Conservation (phyloP, 2,888 invertebrate genomes). For the Chouioia cunea region DNA sequence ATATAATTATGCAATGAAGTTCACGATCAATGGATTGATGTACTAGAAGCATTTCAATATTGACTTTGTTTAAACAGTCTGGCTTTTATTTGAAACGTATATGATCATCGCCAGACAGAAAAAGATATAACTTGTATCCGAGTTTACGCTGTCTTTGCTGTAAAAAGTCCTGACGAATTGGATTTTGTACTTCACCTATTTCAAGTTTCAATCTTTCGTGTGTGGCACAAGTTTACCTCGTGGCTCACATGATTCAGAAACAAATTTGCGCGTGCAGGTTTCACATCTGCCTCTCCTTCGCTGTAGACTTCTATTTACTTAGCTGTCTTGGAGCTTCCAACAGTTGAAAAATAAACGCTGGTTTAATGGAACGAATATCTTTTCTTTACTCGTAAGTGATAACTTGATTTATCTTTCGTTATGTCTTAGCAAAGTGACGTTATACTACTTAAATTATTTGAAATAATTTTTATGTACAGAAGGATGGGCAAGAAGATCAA, state of each 20-base stretch:
- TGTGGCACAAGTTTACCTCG: not conserved
- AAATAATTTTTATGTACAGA: too few species aligned
- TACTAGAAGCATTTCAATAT: too few species aligned
- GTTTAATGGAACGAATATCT: not conserved
- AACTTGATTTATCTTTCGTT: too few species aligned
- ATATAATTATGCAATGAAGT: too few species aligned
- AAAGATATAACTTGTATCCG: conserved; percentile 55
- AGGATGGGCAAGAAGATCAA: too few species aligned
- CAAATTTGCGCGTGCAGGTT: conserved; percentile 23
- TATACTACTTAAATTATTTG: too few species aligned
- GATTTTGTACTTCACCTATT: conserved; percentile 54
- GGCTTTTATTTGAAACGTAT: too few species aligned
- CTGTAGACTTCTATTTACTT: conserved; percentile 18
- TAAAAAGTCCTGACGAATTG: conserved; percentile 47
- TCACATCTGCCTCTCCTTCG: conserved; percentile 7
- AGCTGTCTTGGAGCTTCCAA: conserved; percentile 22
- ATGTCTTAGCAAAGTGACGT: too few species aligned
- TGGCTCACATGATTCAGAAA: not conserved
- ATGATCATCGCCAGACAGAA: conserved; percentile 39
- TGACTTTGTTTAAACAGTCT: too few species aligned
- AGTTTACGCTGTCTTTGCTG: conserved; percentile 49
- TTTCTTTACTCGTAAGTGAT: too few species aligned
- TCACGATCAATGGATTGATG: too few species aligned
- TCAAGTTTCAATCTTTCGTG: conserved; percentile 54
- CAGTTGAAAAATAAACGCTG: not conserved